phyloP scores from a whole-genome alignment of 2,113 vertebrate species.

The Pseudorhombus dupliciocellatus region DNA sequence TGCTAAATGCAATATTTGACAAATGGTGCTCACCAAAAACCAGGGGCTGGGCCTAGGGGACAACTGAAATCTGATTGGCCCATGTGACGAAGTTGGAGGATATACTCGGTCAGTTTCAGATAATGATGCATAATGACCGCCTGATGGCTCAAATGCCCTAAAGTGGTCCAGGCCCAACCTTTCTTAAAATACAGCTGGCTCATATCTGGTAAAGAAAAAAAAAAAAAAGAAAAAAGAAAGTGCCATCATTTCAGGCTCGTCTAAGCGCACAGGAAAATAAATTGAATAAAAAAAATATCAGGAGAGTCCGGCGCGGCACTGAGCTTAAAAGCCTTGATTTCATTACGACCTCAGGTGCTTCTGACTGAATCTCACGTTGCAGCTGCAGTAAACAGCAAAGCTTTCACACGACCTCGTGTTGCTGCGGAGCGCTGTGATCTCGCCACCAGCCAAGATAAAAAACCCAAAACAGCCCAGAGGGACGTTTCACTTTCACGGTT shows the following conservation, averaged over 20 bases:
- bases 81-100: too few relatives aligned
- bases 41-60: too few relatives aligned
- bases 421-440: constrained; percentile 39
- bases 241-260: background rate
- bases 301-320: background rate
- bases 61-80: too few relatives aligned
- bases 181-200: too few relatives aligned
- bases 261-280: background rate
- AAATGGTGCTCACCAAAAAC: too few relatives aligned
- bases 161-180: too few relatives aligned
- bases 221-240: too few relatives aligned
- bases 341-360: constrained; percentile 12
- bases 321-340: constrained; percentile 41
- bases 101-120: too few relatives aligned
- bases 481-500: constrained; percentile 5
- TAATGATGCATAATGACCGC: too few relatives aligned
- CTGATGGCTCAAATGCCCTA: too few relatives aligned
- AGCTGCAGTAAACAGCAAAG: background rate
- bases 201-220: too few relatives aligned
- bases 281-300: background rate
- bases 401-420: constrained; percentile 26
- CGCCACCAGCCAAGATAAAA: constrained; percentile 19
- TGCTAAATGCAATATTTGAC: too few relatives aligned
- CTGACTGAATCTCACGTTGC: constrained; percentile 16
- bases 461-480: constrained; percentile 26